Evolutionary conservation across 2,797 vertebrate genomes (phyloP).

Genomic region (Heterohyrax brucei): DNA sequence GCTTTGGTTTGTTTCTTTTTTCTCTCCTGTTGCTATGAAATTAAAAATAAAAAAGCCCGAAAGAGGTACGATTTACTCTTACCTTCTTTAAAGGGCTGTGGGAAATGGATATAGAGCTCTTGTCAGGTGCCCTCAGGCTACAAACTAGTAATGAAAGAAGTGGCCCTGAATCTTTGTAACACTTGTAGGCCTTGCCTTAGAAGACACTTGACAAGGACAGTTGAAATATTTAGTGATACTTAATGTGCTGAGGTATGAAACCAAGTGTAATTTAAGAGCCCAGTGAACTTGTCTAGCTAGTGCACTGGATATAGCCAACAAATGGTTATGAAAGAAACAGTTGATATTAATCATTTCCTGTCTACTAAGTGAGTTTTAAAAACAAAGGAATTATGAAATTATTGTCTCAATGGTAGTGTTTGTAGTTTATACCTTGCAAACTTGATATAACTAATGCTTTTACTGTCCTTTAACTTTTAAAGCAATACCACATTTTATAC

Average conservation of each 20-base stretch:
- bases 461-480: conserved; percentile 37
- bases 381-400: conserved; percentile 58
- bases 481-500: conserved; percentile 17
- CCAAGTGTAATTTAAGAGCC: conserved; percentile 77
- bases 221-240: conserved; percentile 70
- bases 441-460: not conserved
- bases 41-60: conserved; percentile 5
- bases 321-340: conserved; percentile 62
- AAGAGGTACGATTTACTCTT: conserved; percentile 53
- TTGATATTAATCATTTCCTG: conserved; percentile 71
- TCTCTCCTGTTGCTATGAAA: conserved; percentile 58
- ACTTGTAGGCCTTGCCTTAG: conserved; percentile 78
- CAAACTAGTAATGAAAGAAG: conserved; percentile 86
- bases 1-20: conserved; percentile 73
- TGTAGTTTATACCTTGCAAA: conserved; percentile 54
- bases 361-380: conserved; percentile 31
- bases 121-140: conserved; percentile 76
- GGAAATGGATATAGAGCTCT: conserved; percentile 58
- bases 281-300: conserved; percentile 73
- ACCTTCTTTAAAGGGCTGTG: conserved; percentile 60
- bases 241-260: conserved; percentile 64
- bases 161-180: conserved; percentile 82
- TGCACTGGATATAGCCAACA: conserved; percentile 68
- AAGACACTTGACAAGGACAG: conserved; percentile 77
- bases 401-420: not conserved